A percentile compares a stretch with the other conserved stretches of the same genome.
phyloP scores from a whole-genome alignment of 64 coral and sea anemone genomes.

The Actinia equina region DNA sequence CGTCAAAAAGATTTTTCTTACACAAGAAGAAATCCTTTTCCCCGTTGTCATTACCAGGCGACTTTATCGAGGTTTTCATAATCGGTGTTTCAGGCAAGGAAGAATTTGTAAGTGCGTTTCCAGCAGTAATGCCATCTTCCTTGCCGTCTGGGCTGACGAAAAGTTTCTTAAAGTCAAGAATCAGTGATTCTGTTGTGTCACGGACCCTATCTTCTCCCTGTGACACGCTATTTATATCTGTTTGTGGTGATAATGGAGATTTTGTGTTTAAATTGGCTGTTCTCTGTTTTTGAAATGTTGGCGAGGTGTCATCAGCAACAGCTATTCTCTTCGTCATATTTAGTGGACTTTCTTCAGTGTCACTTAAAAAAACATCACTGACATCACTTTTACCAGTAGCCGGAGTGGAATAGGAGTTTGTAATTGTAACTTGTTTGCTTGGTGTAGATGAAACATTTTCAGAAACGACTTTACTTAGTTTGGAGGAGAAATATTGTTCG shows the following conservation, averaged over 20 bases:
- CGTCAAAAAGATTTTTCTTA: neutral
- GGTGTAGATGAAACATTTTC: neutral
- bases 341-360: slow-evolving; percentile 2
- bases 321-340: neutral
- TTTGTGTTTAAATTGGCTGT: neutral
- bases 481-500: slow-evolving; percentile 60
- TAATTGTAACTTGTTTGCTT: neutral
- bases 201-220: neutral
- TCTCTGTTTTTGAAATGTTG: neutral
- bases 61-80: neutral
- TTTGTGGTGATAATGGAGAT: neutral
- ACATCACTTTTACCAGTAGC: neutral
- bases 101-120: neutral
- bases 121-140: neutral
- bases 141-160: neutral
- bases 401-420: neutral
- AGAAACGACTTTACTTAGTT: neutral
- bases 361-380: slow-evolving; percentile 7
- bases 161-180: neutral
- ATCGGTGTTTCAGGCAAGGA: neutral
- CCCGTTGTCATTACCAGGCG: neutral
- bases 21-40: neutral
- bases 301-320: neutral
- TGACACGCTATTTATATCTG: neutral
- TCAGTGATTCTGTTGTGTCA: neutral